Conservation (phyloP, 2,888 invertebrate genomes). For the Smittia sp. region DNA sequence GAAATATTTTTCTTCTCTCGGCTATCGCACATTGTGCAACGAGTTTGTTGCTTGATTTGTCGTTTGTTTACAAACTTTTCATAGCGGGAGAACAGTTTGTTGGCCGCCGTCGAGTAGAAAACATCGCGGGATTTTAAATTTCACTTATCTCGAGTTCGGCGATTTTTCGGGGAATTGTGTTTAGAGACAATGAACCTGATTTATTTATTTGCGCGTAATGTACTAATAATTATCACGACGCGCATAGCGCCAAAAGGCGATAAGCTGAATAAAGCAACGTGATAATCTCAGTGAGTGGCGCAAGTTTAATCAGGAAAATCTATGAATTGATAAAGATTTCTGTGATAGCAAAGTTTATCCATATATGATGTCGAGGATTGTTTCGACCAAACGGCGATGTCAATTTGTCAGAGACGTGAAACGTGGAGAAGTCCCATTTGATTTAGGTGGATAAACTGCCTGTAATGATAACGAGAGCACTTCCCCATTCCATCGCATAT, state of each 20-base stretch:
- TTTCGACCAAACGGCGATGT: background rate
- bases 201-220: background rate
- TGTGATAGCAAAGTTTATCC: background rate
- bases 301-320: background rate
- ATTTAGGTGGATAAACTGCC: background rate
- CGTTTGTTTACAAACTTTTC: background rate
- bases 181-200: slow-evolving; percentile 15
- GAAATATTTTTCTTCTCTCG: background rate
- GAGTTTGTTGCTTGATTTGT: background rate
- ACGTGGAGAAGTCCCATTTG: background rate
- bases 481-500: background rate
- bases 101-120: background rate
- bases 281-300: background rate
- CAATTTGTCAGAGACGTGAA: background rate
- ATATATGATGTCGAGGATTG: background rate
- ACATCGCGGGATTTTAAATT: slow-evolving; percentile 6
- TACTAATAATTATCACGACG: too few relatives aligned
- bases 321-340: background rate
- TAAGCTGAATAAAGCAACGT: background rate
- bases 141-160: too few relatives aligned
- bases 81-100: background rate
- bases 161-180: too few relatives aligned
- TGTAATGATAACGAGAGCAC: background rate
- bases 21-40: background rate
- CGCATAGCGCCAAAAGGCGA: too few relatives aligned